Base-by-base conservation (phyloP, 2,888 invertebrate genomes). In the Zygothrica quintamaculata region DNA sequence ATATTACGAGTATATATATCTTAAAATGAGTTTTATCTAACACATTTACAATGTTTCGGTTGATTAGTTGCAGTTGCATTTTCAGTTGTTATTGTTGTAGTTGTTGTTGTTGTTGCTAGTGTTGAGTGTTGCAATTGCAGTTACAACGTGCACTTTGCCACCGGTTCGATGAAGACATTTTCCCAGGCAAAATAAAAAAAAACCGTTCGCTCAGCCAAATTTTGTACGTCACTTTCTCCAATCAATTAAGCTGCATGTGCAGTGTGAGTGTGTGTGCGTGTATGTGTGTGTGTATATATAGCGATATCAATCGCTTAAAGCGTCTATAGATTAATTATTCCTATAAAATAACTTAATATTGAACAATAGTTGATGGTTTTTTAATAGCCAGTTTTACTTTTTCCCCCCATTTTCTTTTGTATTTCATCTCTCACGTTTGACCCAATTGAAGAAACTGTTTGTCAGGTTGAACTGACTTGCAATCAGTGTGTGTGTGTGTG, bases 311-410 rank as follows among this genome's bases (percentile, higher is more conserved):
- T 82, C 74, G 61, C 67, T 66, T 48, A 58, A 53, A 65, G 56
- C 59, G 56, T 65, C 36, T 15, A 31, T 52, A 51, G 51, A 60
- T 76, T 79, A 79, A 76, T 79, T 85, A 82, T 67, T 70, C 74
- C 76, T 74, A 74, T 78, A 74, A 80, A 80, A 80, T 80, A 80
- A 80, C 86, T 79, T 82, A 76, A 85, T 85, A 82, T 80, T 82
- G 74, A 84, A 82, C 84, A 80, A 86, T 82, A 77, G 65, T 57
- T 82, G 77, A 80, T 86, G 80, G 53, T 56, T 53, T 85, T 80
- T 85, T 85, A 80, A 80, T 80, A 71, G 77, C 42, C 53, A 69
- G 58, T 70, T 66, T 64, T 50, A 42, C 42, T 59, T 71, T 58
- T 70, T 52, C 26, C 5, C 26, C 26, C 26, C 26, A 26, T 33